Percentiles rank a stretch among this genome's conserved stretches.
Conservation (phyloP, 2,113 vertebrate species). For the Gallinago jamesoni region DNA sequence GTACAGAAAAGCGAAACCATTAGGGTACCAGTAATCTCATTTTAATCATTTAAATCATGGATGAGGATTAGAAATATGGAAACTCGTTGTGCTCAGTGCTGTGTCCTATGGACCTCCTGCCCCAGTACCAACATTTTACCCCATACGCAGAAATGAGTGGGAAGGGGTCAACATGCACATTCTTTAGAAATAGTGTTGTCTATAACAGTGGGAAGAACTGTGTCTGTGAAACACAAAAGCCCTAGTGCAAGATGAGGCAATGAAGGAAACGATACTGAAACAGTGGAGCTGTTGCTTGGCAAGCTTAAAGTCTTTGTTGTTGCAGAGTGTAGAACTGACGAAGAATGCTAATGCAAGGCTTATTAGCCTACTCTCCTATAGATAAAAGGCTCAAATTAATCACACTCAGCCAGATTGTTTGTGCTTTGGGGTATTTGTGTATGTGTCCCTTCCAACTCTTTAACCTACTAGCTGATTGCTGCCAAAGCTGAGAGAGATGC, state of each 20-base stretch:
- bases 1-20: neutral
- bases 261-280: neutral
- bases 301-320: neutral
- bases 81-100: neutral
- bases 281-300: neutral
- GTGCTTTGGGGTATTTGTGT: neutral
- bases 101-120: neutral
- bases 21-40: neutral
- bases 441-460: neutral
- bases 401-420: neutral
- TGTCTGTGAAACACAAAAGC: neutral
- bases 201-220: neutral
- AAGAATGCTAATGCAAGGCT: neutral
- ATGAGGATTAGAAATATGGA: neutral
- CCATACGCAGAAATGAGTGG: neutral
- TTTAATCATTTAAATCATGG: neutral
- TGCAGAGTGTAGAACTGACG: neutral
- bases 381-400: neutral
- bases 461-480: neutral
- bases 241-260: neutral
- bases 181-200: neutral
- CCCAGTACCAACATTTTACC: neutral
- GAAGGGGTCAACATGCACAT: neutral
- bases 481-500: neutral
- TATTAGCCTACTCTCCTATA: neutral